Percentiles rank a stretch among this genome's conserved stretches.
These are phyloP conservation scores for Elanoides forficatus DNA, from an alignment of 2,113 vertebrate genomes.

Conservation along the genomic window DNA sequence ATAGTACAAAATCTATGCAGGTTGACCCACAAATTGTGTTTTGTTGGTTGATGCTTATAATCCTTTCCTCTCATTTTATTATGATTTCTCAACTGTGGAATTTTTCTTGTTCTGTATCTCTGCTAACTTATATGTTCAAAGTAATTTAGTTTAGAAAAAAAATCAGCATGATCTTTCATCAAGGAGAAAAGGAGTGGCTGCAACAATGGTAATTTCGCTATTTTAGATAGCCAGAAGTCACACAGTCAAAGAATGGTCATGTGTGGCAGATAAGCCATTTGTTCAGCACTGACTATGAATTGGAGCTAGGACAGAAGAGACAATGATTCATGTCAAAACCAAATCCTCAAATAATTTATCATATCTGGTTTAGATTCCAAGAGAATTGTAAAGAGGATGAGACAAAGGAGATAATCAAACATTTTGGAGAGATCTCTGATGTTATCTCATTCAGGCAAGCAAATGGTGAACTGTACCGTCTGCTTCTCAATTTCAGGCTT, in stretches of 20 bases:
- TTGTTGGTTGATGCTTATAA: neutral
- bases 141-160: neutral
- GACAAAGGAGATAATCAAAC: neutral
- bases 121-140: neutral
- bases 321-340: neutral
- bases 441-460: neutral
- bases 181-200: neutral
- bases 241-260: neutral
- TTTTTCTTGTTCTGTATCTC: neutral
- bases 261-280: neutral
- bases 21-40: neutral
- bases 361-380: neutral
- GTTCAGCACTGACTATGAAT: neutral
- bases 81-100: neutral
- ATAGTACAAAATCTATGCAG: neutral
- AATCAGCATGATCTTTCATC: neutral
- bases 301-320: neutral
- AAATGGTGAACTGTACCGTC: neutral
- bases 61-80: neutral
- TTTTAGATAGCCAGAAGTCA: neutral
- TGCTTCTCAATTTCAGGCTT: neutral
- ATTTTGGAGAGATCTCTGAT: neutral
- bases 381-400: neutral
- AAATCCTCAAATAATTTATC: constrained; percentile 7
- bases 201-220: neutral